Percentiles rank a stretch among this genome's conserved stretches.
Evolutionary conservation across 2,888 invertebrate species (phyloP).

Genomic region (Tipula lateralis): DNA sequence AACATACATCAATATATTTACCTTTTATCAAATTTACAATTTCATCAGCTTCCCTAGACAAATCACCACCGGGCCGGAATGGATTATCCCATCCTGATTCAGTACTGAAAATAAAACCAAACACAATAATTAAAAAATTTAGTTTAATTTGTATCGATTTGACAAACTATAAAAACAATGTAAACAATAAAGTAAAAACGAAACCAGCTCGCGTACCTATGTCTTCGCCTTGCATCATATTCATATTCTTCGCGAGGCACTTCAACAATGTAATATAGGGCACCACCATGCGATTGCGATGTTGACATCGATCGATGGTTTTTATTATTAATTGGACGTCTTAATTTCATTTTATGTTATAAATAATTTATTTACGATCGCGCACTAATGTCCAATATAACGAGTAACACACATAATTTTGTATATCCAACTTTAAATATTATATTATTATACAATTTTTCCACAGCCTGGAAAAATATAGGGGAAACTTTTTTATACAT

Average conservation of each 20-base stretch:
- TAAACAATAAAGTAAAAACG: neutral
- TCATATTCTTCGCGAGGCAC: slow-evolving; percentile 49
- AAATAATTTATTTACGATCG: neutral
- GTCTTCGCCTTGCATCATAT: slow-evolving; percentile 30
- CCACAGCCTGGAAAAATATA: neutral
- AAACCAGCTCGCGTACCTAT: slow-evolving; percentile 27
- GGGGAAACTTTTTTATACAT: neutral
- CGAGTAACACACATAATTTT: neutral
- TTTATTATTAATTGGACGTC: slow-evolving; percentile 9
- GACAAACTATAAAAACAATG: neutral
- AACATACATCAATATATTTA: slow-evolving; percentile 38
- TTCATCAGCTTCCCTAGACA: slow-evolving; percentile 92
- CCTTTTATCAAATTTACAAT: slow-evolving; percentile 90
- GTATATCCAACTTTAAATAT: neutral
- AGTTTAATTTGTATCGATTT: neutral
- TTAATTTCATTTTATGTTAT: neutral
- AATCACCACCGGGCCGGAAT: slow-evolving; percentile 92
- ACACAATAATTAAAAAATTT: slow-evolving; percentile 27
- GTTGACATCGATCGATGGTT: slow-evolving; percentile 27
- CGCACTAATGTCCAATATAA: neutral
- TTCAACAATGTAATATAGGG: slow-evolving; percentile 64
- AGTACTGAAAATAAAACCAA: slow-evolving; percentile 59
- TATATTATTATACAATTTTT: neutral
- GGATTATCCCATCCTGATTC: slow-evolving; percentile 98
- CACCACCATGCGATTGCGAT: slow-evolving; percentile 59